Evolutionary conservation across 2,888 invertebrate species (phyloP), one percentile per base, ranked within the genome.

Genomic region (Acronicta aceris): DNA sequence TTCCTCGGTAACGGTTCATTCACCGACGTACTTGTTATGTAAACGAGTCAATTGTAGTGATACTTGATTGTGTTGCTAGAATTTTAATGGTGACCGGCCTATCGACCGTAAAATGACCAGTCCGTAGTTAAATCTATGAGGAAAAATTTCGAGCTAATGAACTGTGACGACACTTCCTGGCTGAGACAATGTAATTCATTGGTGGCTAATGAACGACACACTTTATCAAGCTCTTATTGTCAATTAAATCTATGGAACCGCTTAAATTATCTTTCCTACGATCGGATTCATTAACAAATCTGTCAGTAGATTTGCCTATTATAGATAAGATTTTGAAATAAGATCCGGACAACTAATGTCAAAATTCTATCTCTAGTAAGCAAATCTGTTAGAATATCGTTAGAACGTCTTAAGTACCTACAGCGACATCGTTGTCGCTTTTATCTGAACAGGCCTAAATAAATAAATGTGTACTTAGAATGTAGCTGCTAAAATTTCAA

Each of bases 21-120:
- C 75, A 78, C 76, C 79, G 75, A 69, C 69, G 63, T 68, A 56
- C 45, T 53, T 65, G 58, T 77, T 79, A 79, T 80, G 70, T 78
- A 76, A 78, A 78, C 63, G 58, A 74, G 52, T 53, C 65, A 61
- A 76, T 78, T 81, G 78, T 77, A 57, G 25, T 46, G 7, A 48
- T 57, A 63, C 40, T 49, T 65, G 54, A 68, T 71, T 78, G 60
- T 60, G 58, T 62, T 67, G 62, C 71, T 71, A 60, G 59, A 74
- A 71, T 77, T 71, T 62, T 65, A 78, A 77, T 66, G 65, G 62
- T 57, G 67, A 55, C 54, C 54, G 58, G 46, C 55, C 70, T 61
- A 60, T 75, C 49, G 42, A 65, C 66, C 73, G 68, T 70, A 59
- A 77, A 73, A 73, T 75, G 45, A 73, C 57, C 61, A 53, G 54